These are phyloP conservation scores for Corythornis madagascariensis DNA, from an alignment of 2,113 vertebrate species.

Conservation along the genomic window DNA sequence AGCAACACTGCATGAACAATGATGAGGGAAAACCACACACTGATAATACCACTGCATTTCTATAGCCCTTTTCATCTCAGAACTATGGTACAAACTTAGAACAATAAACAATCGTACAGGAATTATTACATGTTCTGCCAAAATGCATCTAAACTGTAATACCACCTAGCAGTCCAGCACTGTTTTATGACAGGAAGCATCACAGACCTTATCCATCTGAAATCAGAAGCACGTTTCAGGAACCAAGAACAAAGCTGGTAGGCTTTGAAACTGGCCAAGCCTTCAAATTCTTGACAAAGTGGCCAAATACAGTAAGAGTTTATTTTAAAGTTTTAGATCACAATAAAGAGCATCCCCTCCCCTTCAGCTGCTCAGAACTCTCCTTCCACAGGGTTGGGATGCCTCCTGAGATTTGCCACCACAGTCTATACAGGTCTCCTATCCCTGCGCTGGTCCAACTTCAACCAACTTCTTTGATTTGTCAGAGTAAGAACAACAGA, in stretches of 20 bases:
- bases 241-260: conserved; percentile 38
- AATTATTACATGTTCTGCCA: conserved; percentile 20
- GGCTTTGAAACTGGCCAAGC: not conserved
- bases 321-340: not conserved
- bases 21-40: not conserved
- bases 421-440: not conserved
- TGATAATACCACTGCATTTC: conserved; percentile 10
- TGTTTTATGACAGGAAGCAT: conserved; percentile 18
- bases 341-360: not conserved
- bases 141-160: not conserved
- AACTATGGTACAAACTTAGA: not conserved
- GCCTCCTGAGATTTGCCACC: not conserved
- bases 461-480: not conserved
- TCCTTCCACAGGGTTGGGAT: not conserved
- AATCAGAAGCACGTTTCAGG: conserved; percentile 27
- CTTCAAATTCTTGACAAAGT: not conserved
- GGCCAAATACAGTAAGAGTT: not conserved
- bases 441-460: not conserved
- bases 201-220: not conserved
- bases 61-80: conserved; percentile 51
- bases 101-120: conserved; percentile 23
- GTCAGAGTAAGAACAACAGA: not conserved
- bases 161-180: not conserved
- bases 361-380: not conserved
- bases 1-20: conserved; percentile 22